These are phyloP conservation scores for Trissolcus brochymenae DNA, from an alignment of 2,888 invertebrate genomes.

Conservation along the genomic window DNA sequence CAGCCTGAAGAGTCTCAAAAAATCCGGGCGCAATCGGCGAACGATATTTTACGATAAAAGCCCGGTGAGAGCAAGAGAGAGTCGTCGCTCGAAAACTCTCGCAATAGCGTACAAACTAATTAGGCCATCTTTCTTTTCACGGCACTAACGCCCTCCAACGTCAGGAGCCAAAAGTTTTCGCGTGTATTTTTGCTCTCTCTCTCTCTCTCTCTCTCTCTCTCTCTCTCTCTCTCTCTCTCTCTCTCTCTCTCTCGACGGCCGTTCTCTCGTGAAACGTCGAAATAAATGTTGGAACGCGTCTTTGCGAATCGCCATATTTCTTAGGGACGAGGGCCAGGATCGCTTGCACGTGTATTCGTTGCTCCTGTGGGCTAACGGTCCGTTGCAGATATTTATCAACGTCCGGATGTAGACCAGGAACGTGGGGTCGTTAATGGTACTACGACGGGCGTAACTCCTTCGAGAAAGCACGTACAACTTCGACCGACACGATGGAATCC, in stretches of 20 bases:
- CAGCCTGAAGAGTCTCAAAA: conserved; percentile 4
- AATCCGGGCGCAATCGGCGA: conserved; percentile 1
- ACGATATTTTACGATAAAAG: conserved; percentile 42
- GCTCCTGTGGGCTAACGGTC: conserved; percentile 58
- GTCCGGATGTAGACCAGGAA: conserved; percentile 58
- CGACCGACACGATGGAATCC: conserved; percentile 36
- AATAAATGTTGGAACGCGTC: conserved; percentile 55
- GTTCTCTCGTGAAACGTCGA: conserved; percentile 44
- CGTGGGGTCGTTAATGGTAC: conserved; percentile 56
- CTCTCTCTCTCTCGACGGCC: conserved; percentile 10
- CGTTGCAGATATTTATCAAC: conserved; percentile 59
- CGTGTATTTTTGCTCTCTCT: conserved; percentile 42
- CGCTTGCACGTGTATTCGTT: conserved; percentile 48
- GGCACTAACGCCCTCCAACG: conserved; percentile 23
- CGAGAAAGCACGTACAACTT: conserved; percentile 54
- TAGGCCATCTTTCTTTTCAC: conserved; percentile 43
- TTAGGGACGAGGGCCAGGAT: conserved; percentile 55
- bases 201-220: neutral
- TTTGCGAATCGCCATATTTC: conserved; percentile 56
- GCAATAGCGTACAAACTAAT: conserved; percentile 20
- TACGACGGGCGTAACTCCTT: conserved; percentile 57
- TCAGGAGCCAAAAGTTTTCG: conserved; percentile 11
- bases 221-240: conserved; percentile 20
- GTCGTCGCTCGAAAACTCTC: conserved; percentile 36
- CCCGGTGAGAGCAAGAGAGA: neutral